phyloP scores from a whole-genome alignment of 92 coral and sea anemone species.

The Epizoanthus scotinus region DNA sequence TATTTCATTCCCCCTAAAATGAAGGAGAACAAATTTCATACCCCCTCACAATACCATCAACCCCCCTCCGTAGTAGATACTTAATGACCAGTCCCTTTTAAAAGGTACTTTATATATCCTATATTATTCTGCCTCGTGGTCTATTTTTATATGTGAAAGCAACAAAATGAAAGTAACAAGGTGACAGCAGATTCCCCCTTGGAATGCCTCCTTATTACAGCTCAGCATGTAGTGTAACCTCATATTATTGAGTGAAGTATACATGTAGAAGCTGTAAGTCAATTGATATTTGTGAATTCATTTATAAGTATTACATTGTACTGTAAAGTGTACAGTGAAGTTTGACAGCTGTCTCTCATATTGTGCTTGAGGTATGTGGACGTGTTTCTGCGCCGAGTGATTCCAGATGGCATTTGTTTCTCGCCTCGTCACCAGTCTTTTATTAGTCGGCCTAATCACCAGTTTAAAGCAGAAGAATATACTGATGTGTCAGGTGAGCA shows the following conservation, averaged over 20 bases:
- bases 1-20: no score
- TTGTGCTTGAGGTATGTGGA: slow-evolving; percentile 81
- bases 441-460: slow-evolving; percentile 75
- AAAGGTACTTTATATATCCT: no score
- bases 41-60: no score
- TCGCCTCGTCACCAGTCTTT: slow-evolving; percentile 92
- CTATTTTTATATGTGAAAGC: no score
- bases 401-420: slow-evolving; percentile 80
- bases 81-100: no score
- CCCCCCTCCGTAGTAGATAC: no score
- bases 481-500: slow-evolving; percentile 87
- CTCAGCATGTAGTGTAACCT: not conserved
- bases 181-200: no score
- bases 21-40: no score
- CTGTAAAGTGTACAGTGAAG: not conserved
- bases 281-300: not conserved
- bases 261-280: no score
- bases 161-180: no score
- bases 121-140: no score
- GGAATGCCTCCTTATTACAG: not conserved
- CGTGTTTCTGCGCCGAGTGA: slow-evolving; percentile 88
- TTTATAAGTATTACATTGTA: not conserved
- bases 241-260: no score
- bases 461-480: slow-evolving; percentile 91
- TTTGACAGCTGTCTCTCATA: not conserved